phyloP scores from a whole-genome alignment of 2,888 invertebrate genomes.

The Harmothoe impar region DNA sequence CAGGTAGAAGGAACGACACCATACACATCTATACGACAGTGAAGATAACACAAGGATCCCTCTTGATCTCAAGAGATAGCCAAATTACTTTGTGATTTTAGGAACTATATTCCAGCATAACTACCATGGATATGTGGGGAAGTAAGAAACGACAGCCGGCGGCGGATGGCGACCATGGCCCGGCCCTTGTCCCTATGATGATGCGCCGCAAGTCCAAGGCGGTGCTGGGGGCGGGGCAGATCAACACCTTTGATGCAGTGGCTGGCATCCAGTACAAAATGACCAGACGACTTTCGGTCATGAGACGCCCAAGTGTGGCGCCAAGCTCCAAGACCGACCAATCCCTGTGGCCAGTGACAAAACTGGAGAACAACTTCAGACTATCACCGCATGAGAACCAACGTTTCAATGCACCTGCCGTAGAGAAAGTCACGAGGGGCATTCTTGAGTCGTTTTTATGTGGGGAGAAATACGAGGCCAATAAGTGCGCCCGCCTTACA shows the following conservation, averaged over 20 bases:
- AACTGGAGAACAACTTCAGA: slow-evolving; percentile 54
- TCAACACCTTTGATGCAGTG: background rate
- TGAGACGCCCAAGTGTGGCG: slow-evolving; percentile 44
- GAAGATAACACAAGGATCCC: too few relatives aligned
- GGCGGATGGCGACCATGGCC: background rate
- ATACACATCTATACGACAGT: too few relatives aligned
- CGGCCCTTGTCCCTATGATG: background rate
- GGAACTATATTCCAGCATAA: too few relatives aligned
- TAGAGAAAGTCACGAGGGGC: slow-evolving; percentile 73
- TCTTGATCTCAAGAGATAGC: too few relatives aligned
- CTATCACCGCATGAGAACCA: slow-evolving; percentile 68
- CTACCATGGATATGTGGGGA: background rate
- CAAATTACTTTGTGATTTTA: too few relatives aligned
- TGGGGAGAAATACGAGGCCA: slow-evolving; percentile 77
- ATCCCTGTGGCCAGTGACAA: background rate
- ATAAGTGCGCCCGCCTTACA: slow-evolving; percentile 74
- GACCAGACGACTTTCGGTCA: slow-evolving; percentile 35
- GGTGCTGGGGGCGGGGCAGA: too few relatives aligned
- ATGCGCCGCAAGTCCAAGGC: background rate
- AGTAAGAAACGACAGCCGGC: background rate
- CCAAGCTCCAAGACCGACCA: slow-evolving; percentile 60
- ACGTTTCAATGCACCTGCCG: slow-evolving; percentile 75
- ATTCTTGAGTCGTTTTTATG: slow-evolving; percentile 76
- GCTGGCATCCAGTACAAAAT: slow-evolving; percentile 53
- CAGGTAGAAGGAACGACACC: too few relatives aligned